Evolutionary conservation across 1,140 invertebrate species (phyloP), one percentile per base, ranked within the genome.

Genomic region (Drosophila bocqueti): DNA sequence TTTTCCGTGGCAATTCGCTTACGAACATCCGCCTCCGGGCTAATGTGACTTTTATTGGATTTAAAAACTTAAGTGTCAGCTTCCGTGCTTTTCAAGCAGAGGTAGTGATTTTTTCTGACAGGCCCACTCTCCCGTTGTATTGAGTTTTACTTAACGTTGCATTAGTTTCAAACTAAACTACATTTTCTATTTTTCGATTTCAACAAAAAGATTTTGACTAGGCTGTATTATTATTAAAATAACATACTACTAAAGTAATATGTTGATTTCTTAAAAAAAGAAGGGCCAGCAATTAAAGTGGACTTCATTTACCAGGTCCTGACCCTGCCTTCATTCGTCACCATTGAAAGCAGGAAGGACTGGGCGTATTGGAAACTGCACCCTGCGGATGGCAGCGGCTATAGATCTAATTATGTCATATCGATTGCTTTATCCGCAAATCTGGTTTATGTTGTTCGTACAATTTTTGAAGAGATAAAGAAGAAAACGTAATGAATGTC

Each of bases 1-100:
- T 43, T 61, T 72, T 80, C 55, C 69, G 73, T 81, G 62, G 65
- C 73, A 58, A 46, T 57, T 77, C 55, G 55, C 76, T 71, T 62
- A 68, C 82, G 66, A 81, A 58, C 79, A 82, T 86, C 79, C 76
- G 64, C 83, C 76, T 80, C 64, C 36, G 65, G 83, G 64, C 79
- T 86, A 86, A 86, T 86, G 83, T 80, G 83, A 80, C 82, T 86
- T 86, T 86, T 86, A 86, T 86, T 86, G 83, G 83, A 83, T 83
- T 83, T 87, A 83, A 77, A 86, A 83, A 80, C 79, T 87, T 76
- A 74, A 86, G 83, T 77, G 79, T 77, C 72, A 87, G 82, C 83
- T 86, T 82, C 67, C 83, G 72, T 42, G 60, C 67, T 74, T 61
- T 45, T 66, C 26, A 61, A 34, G 31, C 31, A 18, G 21, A 11